Conservation (phyloP, 2,888 invertebrate species). For the Halictus ligatus region DNA sequence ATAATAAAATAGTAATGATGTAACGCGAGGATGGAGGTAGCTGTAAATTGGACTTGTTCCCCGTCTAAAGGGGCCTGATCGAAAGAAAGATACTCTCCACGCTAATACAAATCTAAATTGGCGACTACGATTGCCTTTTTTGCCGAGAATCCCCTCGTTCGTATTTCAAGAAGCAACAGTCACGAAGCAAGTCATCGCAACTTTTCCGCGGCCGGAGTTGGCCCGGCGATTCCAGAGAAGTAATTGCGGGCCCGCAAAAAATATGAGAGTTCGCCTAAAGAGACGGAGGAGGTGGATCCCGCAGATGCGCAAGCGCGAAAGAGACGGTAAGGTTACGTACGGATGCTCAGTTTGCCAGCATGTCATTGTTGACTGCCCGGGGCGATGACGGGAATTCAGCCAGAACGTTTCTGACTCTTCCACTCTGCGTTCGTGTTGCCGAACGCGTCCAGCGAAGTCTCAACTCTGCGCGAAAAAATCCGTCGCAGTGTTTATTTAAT, state of each 20-base stretch:
- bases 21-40: background rate
- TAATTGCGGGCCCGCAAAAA: slow-evolving; percentile 79
- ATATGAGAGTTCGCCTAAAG: slow-evolving; percentile 74
- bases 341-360: slow-evolving; percentile 75
- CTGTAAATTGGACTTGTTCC: background rate
- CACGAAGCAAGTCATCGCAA: slow-evolving; percentile 54
- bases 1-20: background rate
- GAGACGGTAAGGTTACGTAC: slow-evolving; percentile 69
- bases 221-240: slow-evolving; percentile 79
- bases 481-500: too few species aligned
- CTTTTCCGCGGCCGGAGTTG: slow-evolving; percentile 76
- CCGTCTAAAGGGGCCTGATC: background rate
- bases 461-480: background rate
- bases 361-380: slow-evolving; percentile 78
- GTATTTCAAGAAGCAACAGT: background rate
- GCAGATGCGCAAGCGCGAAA: slow-evolving; percentile 29
- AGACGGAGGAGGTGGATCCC: slow-evolving; percentile 11
- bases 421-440: slow-evolving; percentile 20
- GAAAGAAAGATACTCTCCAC: background rate
- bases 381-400: slow-evolving; percentile 70
- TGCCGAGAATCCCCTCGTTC: background rate
- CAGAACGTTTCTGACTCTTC: slow-evolving; percentile 68
- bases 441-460: background rate
- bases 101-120: background rate
- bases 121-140: background rate